A percentile compares a stretch with the other conserved stretches of the same genome.
phyloP scores from a whole-genome alignment of 2,797 vertebrate species.

The Geotria australis region DNA sequence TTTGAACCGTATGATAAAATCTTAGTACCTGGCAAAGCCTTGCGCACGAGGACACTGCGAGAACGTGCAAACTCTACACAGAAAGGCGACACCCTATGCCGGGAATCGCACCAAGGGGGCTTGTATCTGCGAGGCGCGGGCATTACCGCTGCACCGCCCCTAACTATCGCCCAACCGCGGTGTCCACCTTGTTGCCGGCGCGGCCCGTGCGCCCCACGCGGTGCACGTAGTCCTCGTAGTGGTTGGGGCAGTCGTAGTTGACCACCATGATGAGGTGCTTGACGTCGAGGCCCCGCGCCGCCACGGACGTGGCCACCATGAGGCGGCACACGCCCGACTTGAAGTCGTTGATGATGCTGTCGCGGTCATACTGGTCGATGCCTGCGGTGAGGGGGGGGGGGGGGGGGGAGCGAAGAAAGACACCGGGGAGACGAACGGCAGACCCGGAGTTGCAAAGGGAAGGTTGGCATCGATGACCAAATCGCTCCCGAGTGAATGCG shows the following conservation, averaged over 20 bases:
- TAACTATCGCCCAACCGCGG: no score
- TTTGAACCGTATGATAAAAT: no score
- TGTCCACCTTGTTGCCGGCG: conserved; percentile 67
- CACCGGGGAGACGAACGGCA: background rate
- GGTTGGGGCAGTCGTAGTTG: conserved; percentile 88
- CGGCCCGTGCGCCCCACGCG: conserved; percentile 69
- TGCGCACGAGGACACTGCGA: no score
- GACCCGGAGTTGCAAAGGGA: background rate
- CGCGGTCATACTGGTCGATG: conserved; percentile 89
- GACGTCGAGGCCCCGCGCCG: conserved; percentile 68
- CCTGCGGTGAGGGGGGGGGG: conserved; percentile 13
- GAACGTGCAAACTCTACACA: no score
- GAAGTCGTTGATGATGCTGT: conserved; percentile 95
- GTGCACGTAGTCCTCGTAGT: conserved; percentile 96
- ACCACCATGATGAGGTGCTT: conserved; percentile 81
- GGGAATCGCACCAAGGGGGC: no score
- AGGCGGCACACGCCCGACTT: conserved; percentile 76
- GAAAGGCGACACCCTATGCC: no score
- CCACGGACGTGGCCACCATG: conserved; percentile 85
- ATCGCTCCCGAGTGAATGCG: background rate
- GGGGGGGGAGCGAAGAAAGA: background rate
- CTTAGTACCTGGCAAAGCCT: no score
- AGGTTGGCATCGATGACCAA: background rate
- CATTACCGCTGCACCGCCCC: no score
- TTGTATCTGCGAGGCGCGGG: no score